Evolutionary conservation across 2,888 invertebrate genomes (phyloP), one percentile per base, ranked within the genome.

Genomic region (Operophtera brumata): DNA sequence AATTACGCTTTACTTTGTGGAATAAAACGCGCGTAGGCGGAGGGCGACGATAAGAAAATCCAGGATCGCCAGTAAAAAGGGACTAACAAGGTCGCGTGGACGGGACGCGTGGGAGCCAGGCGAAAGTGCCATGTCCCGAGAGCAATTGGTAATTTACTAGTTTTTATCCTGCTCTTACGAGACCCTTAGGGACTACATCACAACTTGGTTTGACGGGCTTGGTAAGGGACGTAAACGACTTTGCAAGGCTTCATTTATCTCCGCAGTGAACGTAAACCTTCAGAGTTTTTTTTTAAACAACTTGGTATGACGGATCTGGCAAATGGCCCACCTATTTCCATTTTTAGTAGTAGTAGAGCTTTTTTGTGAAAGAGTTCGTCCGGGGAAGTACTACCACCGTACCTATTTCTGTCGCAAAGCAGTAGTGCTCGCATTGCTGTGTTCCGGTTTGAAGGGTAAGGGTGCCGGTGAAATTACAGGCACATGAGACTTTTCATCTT

Each of bases 11-110:
- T 54, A 43, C 50, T 53, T 53, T 14, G 32, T 43, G 34, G 50
- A 50, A 58, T 47, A 46, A 69, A 64, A 50, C 36, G 42, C 14
- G 57, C 44, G 77, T 77, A 67, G 77, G 77, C 68, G 70, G 66
- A 67, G 66, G 57, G 45, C 62, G 42, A 49, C 45, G 57, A 62
- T 54, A 56, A 62, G 59, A 59, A 65, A 71, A 71, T 66, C 66
- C 69, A 70, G 67, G 66, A 67, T 57, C 54, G 62, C 57, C 57
- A 63, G 67, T 62, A 69, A 69, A 69, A 71, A 69, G 59, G 61
- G 62, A 60, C 64, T 50, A 54, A 40, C 56, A 59, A 58, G 58
- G 58, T 57, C 50, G 45, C 8, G 42, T 45, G 55, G 39, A 49
- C 50, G 55, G 50, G 47, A 48, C 50, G 64, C 59, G 69, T 69